These are phyloP conservation scores for Mizuhopecten yessoensis DNA, from an alignment of 1,140 invertebrate species.

Conservation along the genomic window DNA sequence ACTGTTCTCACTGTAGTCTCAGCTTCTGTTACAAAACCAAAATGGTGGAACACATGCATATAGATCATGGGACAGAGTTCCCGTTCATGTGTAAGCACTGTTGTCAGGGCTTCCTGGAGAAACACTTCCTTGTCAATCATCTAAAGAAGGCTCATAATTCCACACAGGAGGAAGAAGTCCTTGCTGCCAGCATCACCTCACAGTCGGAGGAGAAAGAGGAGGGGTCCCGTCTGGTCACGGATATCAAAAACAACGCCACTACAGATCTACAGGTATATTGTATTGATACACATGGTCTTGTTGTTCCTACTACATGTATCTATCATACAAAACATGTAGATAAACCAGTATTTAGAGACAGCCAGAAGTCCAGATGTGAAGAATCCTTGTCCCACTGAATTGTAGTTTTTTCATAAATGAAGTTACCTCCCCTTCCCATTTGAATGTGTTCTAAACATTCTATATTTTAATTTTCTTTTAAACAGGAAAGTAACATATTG, in stretches of 20 bases:
- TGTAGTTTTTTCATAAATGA: too few relatives aligned
- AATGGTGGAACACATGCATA: constrained; percentile 74
- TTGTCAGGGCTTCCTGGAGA: constrained; percentile 74
- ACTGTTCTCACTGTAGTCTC: constrained; percentile 70
- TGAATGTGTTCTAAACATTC: too few relatives aligned
- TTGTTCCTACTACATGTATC: too few relatives aligned
- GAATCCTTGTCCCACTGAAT: too few relatives aligned
- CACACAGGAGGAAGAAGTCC: background rate
- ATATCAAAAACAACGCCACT: constrained; percentile 38
- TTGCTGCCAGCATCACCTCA: background rate
- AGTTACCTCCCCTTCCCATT: too few relatives aligned
- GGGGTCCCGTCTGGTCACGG: background rate
- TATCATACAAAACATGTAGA: background rate
- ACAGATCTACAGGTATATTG: background rate
- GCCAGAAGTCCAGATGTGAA: too few relatives aligned
- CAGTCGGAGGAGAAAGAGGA: background rate
- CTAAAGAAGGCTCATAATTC: constrained; percentile 64
- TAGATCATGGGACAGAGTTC: constrained; percentile 71
- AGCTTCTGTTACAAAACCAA: constrained; percentile 75
- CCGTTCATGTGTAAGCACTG: constrained; percentile 71
- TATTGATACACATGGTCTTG: too few relatives aligned
- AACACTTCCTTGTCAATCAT: constrained; percentile 68
- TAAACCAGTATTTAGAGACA: too few relatives aligned
- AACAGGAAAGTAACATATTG: too few relatives aligned
- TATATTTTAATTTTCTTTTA: background rate